These are phyloP conservation scores for Ommatoiulus sabulosus DNA, from an alignment of 2,888 invertebrate genomes.

Conservation along the genomic window DNA sequence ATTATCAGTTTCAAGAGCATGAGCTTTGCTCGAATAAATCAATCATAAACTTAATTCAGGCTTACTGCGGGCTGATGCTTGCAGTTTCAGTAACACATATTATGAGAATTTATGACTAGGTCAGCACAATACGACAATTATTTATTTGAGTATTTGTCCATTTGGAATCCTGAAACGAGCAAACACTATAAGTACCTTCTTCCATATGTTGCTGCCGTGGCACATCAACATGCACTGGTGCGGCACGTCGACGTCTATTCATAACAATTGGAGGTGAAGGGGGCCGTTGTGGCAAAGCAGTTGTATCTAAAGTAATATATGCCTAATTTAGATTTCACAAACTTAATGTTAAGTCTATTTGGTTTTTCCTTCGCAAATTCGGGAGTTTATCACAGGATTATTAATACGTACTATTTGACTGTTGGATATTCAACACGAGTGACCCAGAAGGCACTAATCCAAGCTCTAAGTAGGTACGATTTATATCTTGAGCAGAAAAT, in stretches of 20 bases:
- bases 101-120: background rate
- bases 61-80: no score
- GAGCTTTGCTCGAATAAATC: no score
- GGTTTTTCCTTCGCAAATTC: no score
- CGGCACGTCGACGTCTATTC: background rate
- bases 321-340: background rate
- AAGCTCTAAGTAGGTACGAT: background rate
- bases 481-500: constrained; percentile 18
- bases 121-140: background rate
- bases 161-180: no score
- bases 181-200: background rate
- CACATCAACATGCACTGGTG: background rate
- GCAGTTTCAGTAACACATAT: no score
- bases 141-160: no score
- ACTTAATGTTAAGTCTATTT: background rate
- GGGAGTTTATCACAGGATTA: no score
- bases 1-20: background rate
- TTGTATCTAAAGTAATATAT: background rate
- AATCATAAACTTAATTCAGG: no score
- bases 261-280: background rate
- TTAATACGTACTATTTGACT: background rate
- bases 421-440: background rate
- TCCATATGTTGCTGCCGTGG: background rate
- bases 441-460: constrained; percentile 45
- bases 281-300: background rate